Evolutionary conservation across 2,888 invertebrate genomes (phyloP).

Genomic region (Agrilus cyanescens): DNA sequence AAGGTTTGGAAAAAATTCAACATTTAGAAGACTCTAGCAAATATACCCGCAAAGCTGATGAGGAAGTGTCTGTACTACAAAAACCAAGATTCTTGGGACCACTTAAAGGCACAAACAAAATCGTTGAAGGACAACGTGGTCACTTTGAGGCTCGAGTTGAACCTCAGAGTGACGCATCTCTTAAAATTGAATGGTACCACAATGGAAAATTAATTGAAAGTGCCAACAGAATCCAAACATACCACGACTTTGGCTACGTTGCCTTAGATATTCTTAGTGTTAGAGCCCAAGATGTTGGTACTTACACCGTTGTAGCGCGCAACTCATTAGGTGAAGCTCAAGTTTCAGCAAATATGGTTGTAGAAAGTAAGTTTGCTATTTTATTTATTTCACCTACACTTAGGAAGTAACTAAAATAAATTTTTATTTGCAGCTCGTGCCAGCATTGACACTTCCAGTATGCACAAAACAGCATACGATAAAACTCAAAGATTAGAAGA

Average conservation of each 20-base stretch:
- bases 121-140: conserved; percentile 85
- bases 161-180: conserved; percentile 85
- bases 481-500: conserved; percentile 81
- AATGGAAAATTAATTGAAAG: conserved; percentile 84
- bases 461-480: conserved; percentile 76
- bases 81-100: conserved; percentile 82
- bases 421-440: conserved; percentile 56
- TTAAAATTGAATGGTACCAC: conserved; percentile 94
- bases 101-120: conserved; percentile 84
- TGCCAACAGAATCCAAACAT: conserved; percentile 85
- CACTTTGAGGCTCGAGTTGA: conserved; percentile 93
- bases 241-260: conserved; percentile 94
- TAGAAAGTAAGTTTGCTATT: conserved; percentile 63
- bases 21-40: conserved; percentile 74
- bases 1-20: conserved; percentile 84
- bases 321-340: conserved; percentile 86
- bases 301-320: conserved; percentile 85
- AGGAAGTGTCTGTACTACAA: conserved; percentile 63
- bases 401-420: conserved; percentile 4
- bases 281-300: conserved; percentile 83
- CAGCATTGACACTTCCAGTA: conserved; percentile 79
- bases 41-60: conserved; percentile 51
- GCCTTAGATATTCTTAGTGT: conserved; percentile 90
- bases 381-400: conserved; percentile 2
- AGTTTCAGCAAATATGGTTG: conserved; percentile 69